Evolutionary conservation across 2,888 invertebrate genomes (phyloP).

Genomic region (Phymatocera aterrima): DNA sequence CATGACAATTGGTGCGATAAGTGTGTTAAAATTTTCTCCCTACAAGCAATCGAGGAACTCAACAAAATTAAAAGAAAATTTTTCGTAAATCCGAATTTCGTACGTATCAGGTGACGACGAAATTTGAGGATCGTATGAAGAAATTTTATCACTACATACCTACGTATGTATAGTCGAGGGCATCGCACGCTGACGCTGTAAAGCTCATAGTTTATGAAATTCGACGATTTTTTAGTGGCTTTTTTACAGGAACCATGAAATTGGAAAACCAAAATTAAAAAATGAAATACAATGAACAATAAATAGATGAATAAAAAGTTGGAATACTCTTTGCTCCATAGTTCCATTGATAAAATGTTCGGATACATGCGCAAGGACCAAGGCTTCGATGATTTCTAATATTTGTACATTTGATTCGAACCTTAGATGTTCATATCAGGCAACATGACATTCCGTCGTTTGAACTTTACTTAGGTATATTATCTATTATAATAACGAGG

Average conservation of each 20-base stretch:
- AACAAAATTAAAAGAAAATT: not conserved
- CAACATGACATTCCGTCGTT: not conserved
- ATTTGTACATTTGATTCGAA: not conserved
- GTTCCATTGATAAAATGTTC: conserved; percentile 25
- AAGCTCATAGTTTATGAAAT: not conserved
- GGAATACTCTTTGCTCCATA: conserved; percentile 14
- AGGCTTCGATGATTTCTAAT: not conserved
- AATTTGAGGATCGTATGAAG: not conserved
- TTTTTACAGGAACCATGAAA: not conserved
- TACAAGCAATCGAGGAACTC: not conserved
- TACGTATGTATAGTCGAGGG: not conserved
- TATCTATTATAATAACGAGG: conserved; percentile 7
- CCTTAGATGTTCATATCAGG: not conserved
- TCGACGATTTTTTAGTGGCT: not conserved
- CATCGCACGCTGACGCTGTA: not conserved
- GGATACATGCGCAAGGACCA: conserved; percentile 30
- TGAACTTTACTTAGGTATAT: not conserved
- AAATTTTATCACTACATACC: not conserved
- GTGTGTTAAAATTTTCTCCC: not conserved
- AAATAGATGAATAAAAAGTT: not conserved
- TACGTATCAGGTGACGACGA: conserved; percentile 4
- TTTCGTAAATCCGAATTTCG: not conserved
- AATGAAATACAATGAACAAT: not conserved
- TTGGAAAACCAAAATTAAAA: not conserved
- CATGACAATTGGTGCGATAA: not conserved